Evolutionary conservation across 1,140 invertebrate species (phyloP), one percentile per base, ranked within the genome.

Genomic region (Polypedilum pembai): DNA sequence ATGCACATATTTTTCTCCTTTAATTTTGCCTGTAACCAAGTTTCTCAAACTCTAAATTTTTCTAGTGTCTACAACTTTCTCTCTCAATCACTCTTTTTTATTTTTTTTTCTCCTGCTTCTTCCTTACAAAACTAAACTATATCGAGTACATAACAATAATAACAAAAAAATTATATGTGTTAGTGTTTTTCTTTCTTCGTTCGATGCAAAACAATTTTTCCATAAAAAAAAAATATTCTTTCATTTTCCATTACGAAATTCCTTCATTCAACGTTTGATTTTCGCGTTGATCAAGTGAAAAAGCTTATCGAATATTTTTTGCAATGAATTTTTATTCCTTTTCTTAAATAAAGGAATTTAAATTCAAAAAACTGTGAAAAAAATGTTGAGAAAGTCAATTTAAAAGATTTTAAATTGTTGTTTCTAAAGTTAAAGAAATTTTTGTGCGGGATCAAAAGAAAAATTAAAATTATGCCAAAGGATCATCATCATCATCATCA

Each of bases 401-500:
- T 15, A 56, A 4, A 56, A 56, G 15, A 4, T 12, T 45, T 45
- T 45, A 45, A 56, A 33, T 12, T 56, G 45, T 45, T 33, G 15
- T n/a, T 56, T 12, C 10, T 4, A 56, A 56, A n/a, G 12, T 4
- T 56, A 15, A 12, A 56, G 45, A 56, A 56, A n/a, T 56, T 56
- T 56, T 56, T 56, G 45, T 12, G 45, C 15, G 45, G 45, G 12
- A 56, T 56, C 45, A 56, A 15, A 56, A 3, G 1, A 45, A 56
- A 56, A 56, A 56, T 56, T 12, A 56, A 12, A 20, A 69, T 10
- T 18, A 69, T 69, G 65, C 65, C 65, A 69, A 69, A 69, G 18
- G 65, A 69, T 69, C 65, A 69, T 21, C 65, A 69, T 21, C 65
- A 69, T 69, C 65, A 69, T 69, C 65, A 69, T 69, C 65, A 69